These are phyloP conservation scores for Benitochromis conjunctus DNA, from an alignment of 2,113 vertebrate genomes.

Conservation along the genomic window DNA sequence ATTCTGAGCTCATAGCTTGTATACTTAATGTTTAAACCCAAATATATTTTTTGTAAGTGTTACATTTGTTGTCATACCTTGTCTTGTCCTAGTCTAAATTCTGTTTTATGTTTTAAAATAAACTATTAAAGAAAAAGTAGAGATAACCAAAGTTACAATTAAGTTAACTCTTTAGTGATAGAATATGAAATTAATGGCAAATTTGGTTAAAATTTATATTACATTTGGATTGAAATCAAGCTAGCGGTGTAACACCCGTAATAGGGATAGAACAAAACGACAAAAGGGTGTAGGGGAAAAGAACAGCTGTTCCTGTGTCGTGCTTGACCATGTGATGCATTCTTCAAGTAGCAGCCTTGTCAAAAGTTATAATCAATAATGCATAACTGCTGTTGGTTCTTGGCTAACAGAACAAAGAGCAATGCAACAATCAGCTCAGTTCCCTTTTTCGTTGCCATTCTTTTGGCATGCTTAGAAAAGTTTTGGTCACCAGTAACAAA, in stretches of 20 bases:
- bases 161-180: not conserved
- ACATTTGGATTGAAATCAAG: not conserved
- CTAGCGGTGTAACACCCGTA: not conserved
- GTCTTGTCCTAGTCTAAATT: not conserved
- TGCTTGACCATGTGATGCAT: not conserved
- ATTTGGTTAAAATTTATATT: not conserved
- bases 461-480: not conserved
- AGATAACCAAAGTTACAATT: not conserved
- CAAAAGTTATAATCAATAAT: not conserved
- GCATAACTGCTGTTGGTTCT: not conserved
- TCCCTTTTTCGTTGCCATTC: not conserved
- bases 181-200: not conserved
- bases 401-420: not conserved
- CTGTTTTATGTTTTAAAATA: not conserved
- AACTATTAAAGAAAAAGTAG: not conserved
- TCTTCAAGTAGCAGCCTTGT: not conserved
- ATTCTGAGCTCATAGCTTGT: not conserved
- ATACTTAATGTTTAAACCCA: not conserved
- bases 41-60: no score
- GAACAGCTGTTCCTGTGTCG: not conserved
- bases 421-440: not conserved
- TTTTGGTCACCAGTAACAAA: not conserved
- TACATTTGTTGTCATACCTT: not conserved
- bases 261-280: not conserved
- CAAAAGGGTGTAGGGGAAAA: not conserved